A percentile compares a stretch with the other conserved stretches of the same genome.
These are phyloP conservation scores for Camponotus fellah DNA, from an alignment of 2,888 invertebrate genomes.

Conservation along the genomic window DNA sequence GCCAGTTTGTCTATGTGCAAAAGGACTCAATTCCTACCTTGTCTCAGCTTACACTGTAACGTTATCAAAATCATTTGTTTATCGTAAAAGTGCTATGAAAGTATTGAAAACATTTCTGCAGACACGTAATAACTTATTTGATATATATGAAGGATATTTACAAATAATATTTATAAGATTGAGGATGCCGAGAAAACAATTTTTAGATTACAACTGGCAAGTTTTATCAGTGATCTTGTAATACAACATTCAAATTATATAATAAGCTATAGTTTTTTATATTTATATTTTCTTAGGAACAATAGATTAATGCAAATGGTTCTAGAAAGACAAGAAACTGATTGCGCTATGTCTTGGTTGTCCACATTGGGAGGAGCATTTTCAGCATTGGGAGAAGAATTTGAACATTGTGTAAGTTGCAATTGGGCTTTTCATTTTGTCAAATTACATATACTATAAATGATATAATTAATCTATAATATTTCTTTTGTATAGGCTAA, in stretches of 20 bases:
- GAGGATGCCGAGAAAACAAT: slow-evolving; percentile 88
- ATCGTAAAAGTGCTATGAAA: slow-evolving; percentile 74
- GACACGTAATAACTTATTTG: background rate
- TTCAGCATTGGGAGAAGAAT: slow-evolving; percentile 97
- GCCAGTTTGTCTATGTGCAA: slow-evolving; percentile 70
- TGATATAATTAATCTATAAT: background rate
- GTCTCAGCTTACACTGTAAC: slow-evolving; percentile 77
- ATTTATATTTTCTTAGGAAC: slow-evolving; percentile 85
- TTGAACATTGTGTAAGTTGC: slow-evolving; percentile 90
- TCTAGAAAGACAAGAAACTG: slow-evolving; percentile 91
- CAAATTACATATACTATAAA: background rate
- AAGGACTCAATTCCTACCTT: slow-evolving; percentile 78
- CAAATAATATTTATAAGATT: slow-evolving; percentile 86
- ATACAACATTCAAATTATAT: background rate
- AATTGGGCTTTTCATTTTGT: background rate
- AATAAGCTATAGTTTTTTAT: background rate
- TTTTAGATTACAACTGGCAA: slow-evolving; percentile 91
- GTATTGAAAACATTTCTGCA: slow-evolving; percentile 59
- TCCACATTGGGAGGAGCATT: slow-evolving; percentile 99
- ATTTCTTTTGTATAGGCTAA: slow-evolving; percentile 89
- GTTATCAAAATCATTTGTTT: slow-evolving; percentile 73
- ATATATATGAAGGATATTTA: background rate
- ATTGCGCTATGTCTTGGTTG: slow-evolving; percentile 96
- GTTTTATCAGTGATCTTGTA: slow-evolving; percentile 59
- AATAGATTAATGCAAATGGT: slow-evolving; percentile 86